These are phyloP conservation scores for Vanessa tameamea DNA, from an alignment of 1,140 invertebrate genomes.

Conservation along the genomic window DNA sequence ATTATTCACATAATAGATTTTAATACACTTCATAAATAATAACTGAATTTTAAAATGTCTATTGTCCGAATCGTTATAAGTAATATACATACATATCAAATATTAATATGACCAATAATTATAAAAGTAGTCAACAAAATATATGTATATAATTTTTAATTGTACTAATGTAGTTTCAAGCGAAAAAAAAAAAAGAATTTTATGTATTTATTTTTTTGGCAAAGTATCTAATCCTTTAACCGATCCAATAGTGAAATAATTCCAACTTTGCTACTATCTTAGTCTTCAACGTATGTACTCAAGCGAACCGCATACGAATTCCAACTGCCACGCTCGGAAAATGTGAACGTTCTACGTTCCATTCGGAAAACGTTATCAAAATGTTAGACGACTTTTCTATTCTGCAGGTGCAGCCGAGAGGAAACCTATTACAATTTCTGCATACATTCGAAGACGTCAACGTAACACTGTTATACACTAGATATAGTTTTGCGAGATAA, in stretches of 20 bases:
- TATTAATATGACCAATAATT: too few species aligned
- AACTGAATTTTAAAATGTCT: too few species aligned
- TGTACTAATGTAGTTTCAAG: too few species aligned
- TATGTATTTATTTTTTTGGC: background rate
- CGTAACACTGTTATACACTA: background rate
- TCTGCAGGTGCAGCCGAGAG: constrained; percentile 5
- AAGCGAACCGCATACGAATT: constrained; percentile 9
- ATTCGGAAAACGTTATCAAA: constrained; percentile 12
- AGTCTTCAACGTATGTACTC: background rate
- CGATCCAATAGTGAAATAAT: background rate
- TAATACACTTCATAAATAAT: too few species aligned
- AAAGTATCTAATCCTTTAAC: background rate
- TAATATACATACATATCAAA: too few species aligned
- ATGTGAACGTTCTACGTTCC: constrained; percentile 8
- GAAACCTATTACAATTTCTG: constrained; percentile 2
- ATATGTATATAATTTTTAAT: too few species aligned
- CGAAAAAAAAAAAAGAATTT: background rate
- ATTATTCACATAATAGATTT: too few species aligned
- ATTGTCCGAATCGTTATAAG: too few species aligned
- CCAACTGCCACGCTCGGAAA: constrained; percentile 9
- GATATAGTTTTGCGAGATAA: background rate
- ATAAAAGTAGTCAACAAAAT: too few species aligned
- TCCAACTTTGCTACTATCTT: background rate
- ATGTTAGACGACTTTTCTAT: constrained; percentile 8
- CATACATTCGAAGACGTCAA: background rate